Evolutionary conservation across 2,888 invertebrate species (phyloP).

Genomic region (Syritta pipiens): DNA sequence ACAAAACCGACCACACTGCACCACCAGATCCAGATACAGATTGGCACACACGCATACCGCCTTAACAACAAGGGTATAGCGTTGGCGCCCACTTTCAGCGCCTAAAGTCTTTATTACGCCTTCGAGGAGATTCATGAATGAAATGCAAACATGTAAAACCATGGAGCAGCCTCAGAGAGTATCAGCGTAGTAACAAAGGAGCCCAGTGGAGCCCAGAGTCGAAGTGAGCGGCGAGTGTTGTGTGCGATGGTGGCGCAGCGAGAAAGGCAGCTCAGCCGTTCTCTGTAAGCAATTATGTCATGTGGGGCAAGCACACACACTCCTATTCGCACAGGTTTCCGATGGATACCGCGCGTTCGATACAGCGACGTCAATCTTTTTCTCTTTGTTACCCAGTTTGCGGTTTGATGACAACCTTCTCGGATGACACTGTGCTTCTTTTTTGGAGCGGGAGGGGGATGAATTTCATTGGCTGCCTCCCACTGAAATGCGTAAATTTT

Average conservation of each 20-base stretch:
- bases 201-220: conserved; percentile 9
- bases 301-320: conserved; percentile 57
- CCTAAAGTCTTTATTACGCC: conserved; percentile 68
- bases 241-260: conserved; percentile 27
- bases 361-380: conserved; percentile 26
- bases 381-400: conserved; percentile 21
- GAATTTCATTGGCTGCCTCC: conserved; percentile 45
- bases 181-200: conserved; percentile 41
- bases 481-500: conserved; percentile 31
- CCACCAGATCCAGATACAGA: not conserved
- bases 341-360: conserved; percentile 45
- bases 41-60: conserved; percentile 3
- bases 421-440: conserved; percentile 53
- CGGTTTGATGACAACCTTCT: conserved; percentile 59
- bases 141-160: conserved; percentile 65
- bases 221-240: not conserved
- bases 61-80: conserved; percentile 17
- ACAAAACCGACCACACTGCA: conserved; percentile 1
- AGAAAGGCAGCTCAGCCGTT: conserved; percentile 28
- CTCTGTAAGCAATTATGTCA: conserved; percentile 62
- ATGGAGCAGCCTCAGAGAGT: conserved; percentile 25
- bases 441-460: not conserved
- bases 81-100: conserved; percentile 62
- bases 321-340: conserved; percentile 60
- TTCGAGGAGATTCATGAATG: conserved; percentile 68